These are phyloP conservation scores for Selene dorsalis DNA, from an alignment of 2,797 vertebrate species.

Conservation along the genomic window DNA sequence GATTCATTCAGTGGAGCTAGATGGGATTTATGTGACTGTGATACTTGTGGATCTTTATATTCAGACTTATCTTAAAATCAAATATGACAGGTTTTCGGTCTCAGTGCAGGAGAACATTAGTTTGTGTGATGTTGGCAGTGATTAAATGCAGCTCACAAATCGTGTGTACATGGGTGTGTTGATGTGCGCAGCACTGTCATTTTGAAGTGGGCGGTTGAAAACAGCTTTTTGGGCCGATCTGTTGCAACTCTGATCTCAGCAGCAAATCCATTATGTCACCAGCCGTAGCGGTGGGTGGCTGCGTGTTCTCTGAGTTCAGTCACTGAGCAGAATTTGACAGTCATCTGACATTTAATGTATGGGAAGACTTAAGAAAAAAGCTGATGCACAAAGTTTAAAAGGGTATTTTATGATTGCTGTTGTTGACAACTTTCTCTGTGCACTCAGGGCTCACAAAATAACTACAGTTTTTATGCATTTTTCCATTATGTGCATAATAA, in stretches of 20 bases:
- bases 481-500: background rate
- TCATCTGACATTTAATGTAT: conserved; percentile 26
- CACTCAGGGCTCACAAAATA: background rate
- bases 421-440: background rate
- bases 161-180: conserved; percentile 17
- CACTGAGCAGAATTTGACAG: background rate
- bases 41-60: conserved; percentile 14
- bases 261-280: conserved; percentile 32
- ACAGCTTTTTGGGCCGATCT: conserved; percentile 21
- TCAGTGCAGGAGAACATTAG: conserved; percentile 32
- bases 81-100: conserved; percentile 41
- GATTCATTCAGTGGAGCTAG: conserved; percentile 10
- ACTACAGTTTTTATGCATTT: background rate
- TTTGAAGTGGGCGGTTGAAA: conserved; percentile 35
- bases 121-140: conserved; percentile 32
- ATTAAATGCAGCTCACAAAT: conserved; percentile 45
- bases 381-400: background rate
- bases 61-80: conserved; percentile 38
- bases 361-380: conserved; percentile 14
- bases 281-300: conserved; percentile 22
- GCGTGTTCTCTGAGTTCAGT: conserved; percentile 8
- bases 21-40: conserved; percentile 19
- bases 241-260: conserved; percentile 48
- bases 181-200: conserved; percentile 34
- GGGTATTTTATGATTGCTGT: background rate